Evolutionary conservation across 2,888 invertebrate species (phyloP).

Genomic region (Abscondita cerata): DNA sequence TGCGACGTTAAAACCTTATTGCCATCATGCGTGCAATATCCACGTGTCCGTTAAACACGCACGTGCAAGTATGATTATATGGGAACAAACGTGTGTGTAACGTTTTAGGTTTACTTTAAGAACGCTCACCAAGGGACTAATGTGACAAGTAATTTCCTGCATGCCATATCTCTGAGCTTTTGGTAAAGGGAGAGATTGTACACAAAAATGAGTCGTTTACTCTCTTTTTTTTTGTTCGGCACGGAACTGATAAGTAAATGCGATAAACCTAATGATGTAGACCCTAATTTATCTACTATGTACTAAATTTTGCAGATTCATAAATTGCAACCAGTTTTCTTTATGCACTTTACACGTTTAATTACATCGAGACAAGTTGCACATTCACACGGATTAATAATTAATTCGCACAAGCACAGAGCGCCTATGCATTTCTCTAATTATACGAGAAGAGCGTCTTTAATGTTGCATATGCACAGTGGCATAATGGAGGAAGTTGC

Average conservation of each 20-base stretch:
- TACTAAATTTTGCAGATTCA: no score
- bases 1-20: conserved; percentile 24
- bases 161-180: conserved; percentile 35
- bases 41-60: conserved; percentile 40
- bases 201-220: conserved; percentile 32
- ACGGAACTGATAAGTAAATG: conserved; percentile 29
- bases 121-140: conserved; percentile 32
- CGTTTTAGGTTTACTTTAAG: conserved; percentile 29
- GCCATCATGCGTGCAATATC: conserved; percentile 30
- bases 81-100: conserved; percentile 29
- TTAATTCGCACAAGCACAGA: background rate
- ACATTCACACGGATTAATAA: background rate
- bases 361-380: background rate
- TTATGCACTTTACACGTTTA: background rate
- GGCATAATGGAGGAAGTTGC: no score
- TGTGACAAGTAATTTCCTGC: conserved; percentile 41
- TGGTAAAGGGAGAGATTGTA: conserved; percentile 22
- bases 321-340: no score
- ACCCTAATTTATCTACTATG: conserved; percentile 6
- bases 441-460: background rate
- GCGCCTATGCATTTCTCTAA: conserved; percentile 2
- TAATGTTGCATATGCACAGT: no score
- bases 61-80: conserved; percentile 38
- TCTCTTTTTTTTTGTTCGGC: conserved; percentile 22
- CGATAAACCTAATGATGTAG: conserved; percentile 25